Evolutionary conservation across 2,888 invertebrate genomes (phyloP).

Genomic region (Diaprepes abbreviatus): DNA sequence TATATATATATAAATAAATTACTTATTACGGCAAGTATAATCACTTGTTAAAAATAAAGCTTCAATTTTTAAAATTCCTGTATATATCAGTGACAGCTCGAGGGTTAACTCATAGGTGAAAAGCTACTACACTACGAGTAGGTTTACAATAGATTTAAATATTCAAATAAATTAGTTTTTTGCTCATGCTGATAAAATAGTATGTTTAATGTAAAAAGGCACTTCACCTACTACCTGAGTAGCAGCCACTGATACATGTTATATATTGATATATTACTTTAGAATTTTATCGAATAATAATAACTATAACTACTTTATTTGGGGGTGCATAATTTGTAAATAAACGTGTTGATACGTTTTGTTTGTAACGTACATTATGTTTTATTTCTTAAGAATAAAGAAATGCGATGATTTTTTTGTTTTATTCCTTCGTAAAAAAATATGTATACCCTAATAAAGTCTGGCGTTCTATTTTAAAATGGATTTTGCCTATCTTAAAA

Average conservation of each 20-base stretch:
- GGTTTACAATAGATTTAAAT: no score
- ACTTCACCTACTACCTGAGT: no score
- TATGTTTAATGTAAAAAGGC: no score
- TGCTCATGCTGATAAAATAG: no score
- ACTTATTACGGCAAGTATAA: not conserved
- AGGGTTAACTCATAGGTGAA: no score
- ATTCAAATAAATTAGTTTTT: no score
- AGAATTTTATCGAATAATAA: not conserved
- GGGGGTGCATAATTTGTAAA: slow-evolving; percentile 12
- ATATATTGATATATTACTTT: not conserved
- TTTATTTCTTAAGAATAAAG: slow-evolving; percentile 8
- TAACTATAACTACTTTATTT: slow-evolving; percentile 4
- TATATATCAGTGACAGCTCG: not conserved
- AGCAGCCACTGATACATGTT: no score
- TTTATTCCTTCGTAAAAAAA: not conserved
- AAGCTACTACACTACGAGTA: no score
- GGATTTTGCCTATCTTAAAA: no score
- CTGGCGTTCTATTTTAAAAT: slow-evolving; percentile 13
- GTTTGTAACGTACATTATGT: slow-evolving; percentile 10
- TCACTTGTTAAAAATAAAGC: not conserved
- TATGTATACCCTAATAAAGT: not conserved
- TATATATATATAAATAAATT: no score
- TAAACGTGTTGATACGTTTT: not conserved
- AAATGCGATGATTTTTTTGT: not conserved
- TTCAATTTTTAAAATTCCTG: not conserved